Evolutionary conservation across 2,888 invertebrate species (phyloP), one percentile per base, ranked within the genome.

Genomic region (Blastobasis lacticolella): DNA sequence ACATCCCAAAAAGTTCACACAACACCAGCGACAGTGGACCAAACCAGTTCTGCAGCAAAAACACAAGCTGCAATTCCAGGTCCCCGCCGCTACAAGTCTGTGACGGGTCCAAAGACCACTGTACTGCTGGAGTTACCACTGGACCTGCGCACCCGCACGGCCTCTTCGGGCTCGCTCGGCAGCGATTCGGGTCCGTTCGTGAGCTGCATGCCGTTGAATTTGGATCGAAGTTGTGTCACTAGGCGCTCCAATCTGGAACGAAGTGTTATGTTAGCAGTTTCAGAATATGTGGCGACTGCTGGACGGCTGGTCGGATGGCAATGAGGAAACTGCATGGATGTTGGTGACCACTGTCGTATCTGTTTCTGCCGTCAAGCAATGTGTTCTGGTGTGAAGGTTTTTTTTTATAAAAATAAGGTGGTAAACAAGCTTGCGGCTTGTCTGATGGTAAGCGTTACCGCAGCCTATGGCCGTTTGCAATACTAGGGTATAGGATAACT

Each of bases 71-170:
- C 61, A 55, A 71, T 69, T 56, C 62, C 66, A 53, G 71, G 45
- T 57, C 71, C 70, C 67, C 64, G 81, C 78, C 84, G 85, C 84
- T 88, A 89, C 81, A 89, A 89, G 70, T 91, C 91, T 3, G 91
- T 91, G 10, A 91, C 91, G 10, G 91, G 91, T 10, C 91, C 91
- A 58, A 90, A 90, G 48, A 91, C 83, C 40, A 90, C 89, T 41
- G 83, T 81, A 10, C 84, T 74, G 61, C 76, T 80, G 52, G 78
- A 79, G 50, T 79, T 72, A 10, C 81, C 79, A 65, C 82, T 81
- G 63, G 71, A 63, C 69, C 83, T 81, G 45, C 81, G 73, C 23
- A 80, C 71, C 10, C 79, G 76, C 49, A 74, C 66, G 38, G 86
- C 87, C 69, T 77, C 80, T 59, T 87, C 87, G 73, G 77, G 63